phyloP scores from a whole-genome alignment of 2,113 vertebrate genomes.

The Rafetus swinhoei region DNA sequence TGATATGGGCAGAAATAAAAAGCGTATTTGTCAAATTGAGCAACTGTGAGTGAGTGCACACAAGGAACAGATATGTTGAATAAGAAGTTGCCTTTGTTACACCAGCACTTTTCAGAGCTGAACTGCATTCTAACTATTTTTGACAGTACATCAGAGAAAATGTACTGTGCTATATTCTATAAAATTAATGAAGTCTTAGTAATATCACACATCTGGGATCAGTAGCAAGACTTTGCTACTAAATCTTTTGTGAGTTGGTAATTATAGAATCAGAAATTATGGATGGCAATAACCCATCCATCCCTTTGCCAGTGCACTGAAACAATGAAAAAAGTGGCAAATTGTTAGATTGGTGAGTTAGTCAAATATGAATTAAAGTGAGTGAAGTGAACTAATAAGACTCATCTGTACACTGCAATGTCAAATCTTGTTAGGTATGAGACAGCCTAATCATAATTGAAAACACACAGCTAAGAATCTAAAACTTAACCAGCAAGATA shows the following conservation, averaged over 20 bases:
- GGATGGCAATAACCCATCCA: not conserved
- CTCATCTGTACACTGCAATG: not conserved
- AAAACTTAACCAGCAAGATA: no score
- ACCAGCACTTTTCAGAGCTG: not conserved
- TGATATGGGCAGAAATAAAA: not conserved
- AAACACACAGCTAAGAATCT: no score
- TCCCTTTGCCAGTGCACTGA: not conserved
- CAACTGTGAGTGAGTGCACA: not conserved
- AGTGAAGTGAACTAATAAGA: not conserved
- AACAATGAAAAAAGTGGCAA: not conserved
- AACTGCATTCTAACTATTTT: not conserved
- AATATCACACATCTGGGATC: not conserved
- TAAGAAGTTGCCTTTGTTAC: slow-evolving; percentile 21
- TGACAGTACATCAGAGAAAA: slow-evolving; percentile 6
- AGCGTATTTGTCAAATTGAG: not conserved
- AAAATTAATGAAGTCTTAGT: slow-evolving; percentile 31
- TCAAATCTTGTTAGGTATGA: not conserved
- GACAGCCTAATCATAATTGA: no score
- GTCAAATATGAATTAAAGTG: not conserved
- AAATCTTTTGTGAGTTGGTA: not conserved
- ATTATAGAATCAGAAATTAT: not conserved
- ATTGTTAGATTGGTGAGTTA: not conserved
- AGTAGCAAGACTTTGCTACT: not conserved
- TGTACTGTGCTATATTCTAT: not conserved
- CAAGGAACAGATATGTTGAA: not conserved